These are phyloP conservation scores for Argyra leucocephala DNA, from an alignment of 2,888 invertebrate genomes.

Conservation along the genomic window DNA sequence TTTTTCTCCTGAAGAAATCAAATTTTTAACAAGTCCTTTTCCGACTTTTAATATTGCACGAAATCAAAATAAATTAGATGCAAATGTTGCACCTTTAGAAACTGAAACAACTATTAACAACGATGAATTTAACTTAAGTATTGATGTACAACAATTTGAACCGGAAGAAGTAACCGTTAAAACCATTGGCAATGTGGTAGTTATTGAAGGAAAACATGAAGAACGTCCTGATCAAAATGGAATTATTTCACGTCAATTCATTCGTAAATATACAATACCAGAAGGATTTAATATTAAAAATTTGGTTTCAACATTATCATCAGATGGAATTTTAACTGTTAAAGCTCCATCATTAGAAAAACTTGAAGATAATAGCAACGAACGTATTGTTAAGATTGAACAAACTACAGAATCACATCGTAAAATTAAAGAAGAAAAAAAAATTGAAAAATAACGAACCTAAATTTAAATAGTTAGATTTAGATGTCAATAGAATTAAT, in stretches of 20 bases:
- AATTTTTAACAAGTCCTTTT: constrained; percentile 29
- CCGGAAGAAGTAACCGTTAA: constrained; percentile 71
- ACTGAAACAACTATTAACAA: constrained; percentile 46
- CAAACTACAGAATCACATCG: constrained; percentile 51
- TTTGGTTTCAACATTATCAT: constrained; percentile 62
- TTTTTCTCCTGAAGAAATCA: constrained; percentile 34
- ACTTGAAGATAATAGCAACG: constrained; percentile 30
- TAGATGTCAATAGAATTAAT: too few relatives aligned
- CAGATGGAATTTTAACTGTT: constrained; percentile 61
- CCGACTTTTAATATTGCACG: constrained; percentile 22
- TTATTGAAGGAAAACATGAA: constrained; percentile 71
- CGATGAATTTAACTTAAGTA: constrained; percentile 58
- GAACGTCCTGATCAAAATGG: constrained; percentile 65
- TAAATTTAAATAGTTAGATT: too few relatives aligned
- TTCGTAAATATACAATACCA: constrained; percentile 57
- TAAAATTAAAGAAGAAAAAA: constrained; percentile 32
- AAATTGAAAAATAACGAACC: too few relatives aligned
- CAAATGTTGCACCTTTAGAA: constrained; percentile 44
- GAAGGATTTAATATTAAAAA: constrained; percentile 61
- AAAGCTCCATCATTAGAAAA: constrained; percentile 51
- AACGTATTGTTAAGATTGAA: constrained; percentile 50
- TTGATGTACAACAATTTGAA: constrained; percentile 70
- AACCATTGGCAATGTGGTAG: constrained; percentile 60
- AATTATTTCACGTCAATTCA: constrained; percentile 56
- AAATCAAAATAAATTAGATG: constrained; percentile 15